Conservation (phyloP, 2,888 invertebrate species). For the Allolobophora icterica region DNA sequence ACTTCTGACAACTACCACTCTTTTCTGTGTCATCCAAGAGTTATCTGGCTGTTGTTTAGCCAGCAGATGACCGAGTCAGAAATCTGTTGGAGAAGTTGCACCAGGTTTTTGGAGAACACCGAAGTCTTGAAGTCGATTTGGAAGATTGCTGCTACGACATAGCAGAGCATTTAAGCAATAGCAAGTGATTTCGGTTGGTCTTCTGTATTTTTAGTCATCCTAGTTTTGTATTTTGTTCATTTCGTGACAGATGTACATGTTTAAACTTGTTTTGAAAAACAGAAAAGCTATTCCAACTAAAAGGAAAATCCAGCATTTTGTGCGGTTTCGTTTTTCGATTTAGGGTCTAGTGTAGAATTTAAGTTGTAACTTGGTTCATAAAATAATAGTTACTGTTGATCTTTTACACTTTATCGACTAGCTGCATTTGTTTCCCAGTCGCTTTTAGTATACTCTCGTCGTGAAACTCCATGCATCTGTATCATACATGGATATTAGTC, state of each 20-base stretch:
- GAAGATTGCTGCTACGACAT: neutral
- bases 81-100: neutral
- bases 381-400: too few relatives aligned
- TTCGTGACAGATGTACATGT: neutral
- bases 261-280: neutral
- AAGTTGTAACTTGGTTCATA: neutral
- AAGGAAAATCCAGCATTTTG: constrained; percentile 8
- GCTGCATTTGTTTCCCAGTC: too few relatives aligned
- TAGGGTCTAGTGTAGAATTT: neutral
- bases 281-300: neutral
- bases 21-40: neutral
- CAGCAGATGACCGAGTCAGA: neutral
- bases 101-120: neutral
- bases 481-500: neutral
- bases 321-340: neutral
- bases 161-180: neutral
- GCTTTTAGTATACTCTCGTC: too few relatives aligned
- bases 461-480: neutral
- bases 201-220: neutral
- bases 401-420: too few relatives aligned
- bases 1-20: neutral
- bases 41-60: neutral
- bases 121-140: neutral
- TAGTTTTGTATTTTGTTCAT: neutral
- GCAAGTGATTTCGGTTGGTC: neutral